These are phyloP conservation scores for Yponomeuta evonymella DNA, from an alignment of 2,888 invertebrate species.

Conservation along the genomic window DNA sequence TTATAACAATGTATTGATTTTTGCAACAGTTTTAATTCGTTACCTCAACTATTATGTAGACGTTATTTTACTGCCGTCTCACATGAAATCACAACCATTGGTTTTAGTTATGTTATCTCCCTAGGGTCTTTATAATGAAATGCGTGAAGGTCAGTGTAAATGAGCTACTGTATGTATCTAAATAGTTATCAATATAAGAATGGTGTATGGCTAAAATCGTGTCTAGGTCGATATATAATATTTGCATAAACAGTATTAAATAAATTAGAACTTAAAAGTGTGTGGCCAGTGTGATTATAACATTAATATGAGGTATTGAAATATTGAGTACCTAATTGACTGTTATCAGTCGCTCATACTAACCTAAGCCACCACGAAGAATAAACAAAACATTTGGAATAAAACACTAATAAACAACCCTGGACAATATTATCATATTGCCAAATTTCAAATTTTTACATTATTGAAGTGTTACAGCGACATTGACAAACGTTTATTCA, in stretches of 20 bases:
- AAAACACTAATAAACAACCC: not conserved
- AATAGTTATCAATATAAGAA: constrained; percentile 26
- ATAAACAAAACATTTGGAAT: constrained; percentile 4
- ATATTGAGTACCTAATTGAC: constrained; percentile 5
- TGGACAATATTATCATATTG: constrained; percentile 17
- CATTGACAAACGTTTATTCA: constrained; percentile 5
- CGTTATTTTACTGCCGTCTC: constrained; percentile 28
- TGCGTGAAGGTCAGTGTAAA: constrained; percentile 21
- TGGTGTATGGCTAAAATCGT: constrained; percentile 21
- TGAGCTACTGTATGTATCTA: constrained; percentile 20
- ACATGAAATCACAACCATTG: constrained; percentile 38
- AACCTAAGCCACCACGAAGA: not conserved
- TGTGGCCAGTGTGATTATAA: constrained; percentile 19
- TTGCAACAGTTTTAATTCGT: not conserved
- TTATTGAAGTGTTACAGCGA: constrained; percentile 5
- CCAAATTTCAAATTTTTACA: constrained; percentile 9
- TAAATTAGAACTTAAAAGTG: constrained; percentile 36
- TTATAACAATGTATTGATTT: not conserved
- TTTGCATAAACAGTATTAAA: constrained; percentile 53
- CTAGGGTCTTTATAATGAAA: constrained; percentile 14
- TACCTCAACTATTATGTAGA: not conserved
- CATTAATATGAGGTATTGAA: constrained; percentile 6
- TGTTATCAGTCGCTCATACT: not conserved
- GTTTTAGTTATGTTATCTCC: constrained; percentile 19
- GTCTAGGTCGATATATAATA: constrained; percentile 29